phyloP scores from a whole-genome alignment of 2,888 invertebrate species.

The Erebia palarica region DNA sequence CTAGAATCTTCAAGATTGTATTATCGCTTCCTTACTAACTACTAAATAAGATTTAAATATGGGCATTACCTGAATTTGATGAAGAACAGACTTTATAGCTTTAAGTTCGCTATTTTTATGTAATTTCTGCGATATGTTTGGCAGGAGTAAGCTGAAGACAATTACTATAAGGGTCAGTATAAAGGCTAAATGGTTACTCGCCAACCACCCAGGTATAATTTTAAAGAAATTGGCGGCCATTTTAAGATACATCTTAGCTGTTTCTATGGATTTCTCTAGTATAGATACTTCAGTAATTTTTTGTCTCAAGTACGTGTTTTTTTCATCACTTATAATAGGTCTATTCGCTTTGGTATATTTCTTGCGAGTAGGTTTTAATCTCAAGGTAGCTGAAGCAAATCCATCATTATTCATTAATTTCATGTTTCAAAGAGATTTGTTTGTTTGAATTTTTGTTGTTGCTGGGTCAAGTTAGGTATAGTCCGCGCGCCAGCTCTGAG shows the following conservation, averaged over 20 bases:
- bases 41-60: not conserved
- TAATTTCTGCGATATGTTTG: constrained; percentile 58
- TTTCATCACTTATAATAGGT: not conserved
- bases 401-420: not conserved
- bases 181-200: constrained; percentile 51
- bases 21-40: too few relatives aligned
- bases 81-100: constrained; percentile 56
- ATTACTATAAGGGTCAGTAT: constrained; percentile 54
- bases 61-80: constrained; percentile 56
- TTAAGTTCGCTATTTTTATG: constrained; percentile 57
- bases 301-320: not conserved
- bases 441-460: too few relatives aligned
- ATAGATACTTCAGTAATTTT: too few relatives aligned
- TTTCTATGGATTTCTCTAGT: constrained; percentile 2
- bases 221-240: constrained; percentile 42
- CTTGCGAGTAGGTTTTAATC: not conserved
- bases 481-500: too few relatives aligned
- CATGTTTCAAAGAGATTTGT: not conserved
- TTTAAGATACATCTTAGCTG: not conserved
- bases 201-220: constrained; percentile 42
- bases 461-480: too few relatives aligned
- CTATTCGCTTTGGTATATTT: not conserved
- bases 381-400: not conserved
- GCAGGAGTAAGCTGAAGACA: constrained; percentile 57
- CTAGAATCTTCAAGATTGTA: too few relatives aligned